Evolutionary conservation across 2,797 vertebrate genomes (phyloP).

Genomic region (Diplodus sargus): DNA sequence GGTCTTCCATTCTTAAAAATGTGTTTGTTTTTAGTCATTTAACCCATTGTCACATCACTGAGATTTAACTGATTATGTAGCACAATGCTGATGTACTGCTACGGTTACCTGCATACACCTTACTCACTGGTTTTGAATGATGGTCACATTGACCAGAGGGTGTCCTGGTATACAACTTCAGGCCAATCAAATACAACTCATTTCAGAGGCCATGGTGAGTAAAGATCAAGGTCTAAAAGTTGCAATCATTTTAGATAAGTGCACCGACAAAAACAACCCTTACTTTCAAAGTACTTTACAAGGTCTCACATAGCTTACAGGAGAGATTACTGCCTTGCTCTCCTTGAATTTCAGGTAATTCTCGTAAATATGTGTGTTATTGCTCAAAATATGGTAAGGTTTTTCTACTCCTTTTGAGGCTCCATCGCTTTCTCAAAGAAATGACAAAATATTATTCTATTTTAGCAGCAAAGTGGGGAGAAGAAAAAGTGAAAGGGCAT

Average conservation of each 20-base stretch:
- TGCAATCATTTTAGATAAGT: background rate
- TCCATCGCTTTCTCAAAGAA: background rate
- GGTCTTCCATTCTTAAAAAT: background rate
- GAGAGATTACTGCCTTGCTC: background rate
- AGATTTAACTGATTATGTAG: background rate
- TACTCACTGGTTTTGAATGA: background rate
- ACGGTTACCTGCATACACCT: slow-evolving; percentile 5
- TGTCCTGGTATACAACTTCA: background rate
- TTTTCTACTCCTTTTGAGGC: background rate
- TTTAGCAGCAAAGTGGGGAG: background rate
- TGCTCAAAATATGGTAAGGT: background rate
- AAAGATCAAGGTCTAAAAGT: background rate
- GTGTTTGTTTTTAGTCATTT: background rate
- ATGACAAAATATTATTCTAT: slow-evolving; percentile 1
- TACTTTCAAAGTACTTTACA: slow-evolving; percentile 9
- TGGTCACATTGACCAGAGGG: background rate
- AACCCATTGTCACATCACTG: background rate
- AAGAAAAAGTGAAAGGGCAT: background rate
- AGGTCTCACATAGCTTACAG: background rate
- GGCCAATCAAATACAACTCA: background rate
- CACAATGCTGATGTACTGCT: background rate
- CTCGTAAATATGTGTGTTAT: background rate
- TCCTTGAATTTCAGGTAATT: slow-evolving; percentile 1
- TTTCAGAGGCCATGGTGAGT: background rate
- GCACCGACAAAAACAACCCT: background rate